Percentiles rank a stretch among this genome's conserved stretches.
Conservation (phyloP, 2,888 invertebrate genomes). For the Cetonia aurata region DNA sequence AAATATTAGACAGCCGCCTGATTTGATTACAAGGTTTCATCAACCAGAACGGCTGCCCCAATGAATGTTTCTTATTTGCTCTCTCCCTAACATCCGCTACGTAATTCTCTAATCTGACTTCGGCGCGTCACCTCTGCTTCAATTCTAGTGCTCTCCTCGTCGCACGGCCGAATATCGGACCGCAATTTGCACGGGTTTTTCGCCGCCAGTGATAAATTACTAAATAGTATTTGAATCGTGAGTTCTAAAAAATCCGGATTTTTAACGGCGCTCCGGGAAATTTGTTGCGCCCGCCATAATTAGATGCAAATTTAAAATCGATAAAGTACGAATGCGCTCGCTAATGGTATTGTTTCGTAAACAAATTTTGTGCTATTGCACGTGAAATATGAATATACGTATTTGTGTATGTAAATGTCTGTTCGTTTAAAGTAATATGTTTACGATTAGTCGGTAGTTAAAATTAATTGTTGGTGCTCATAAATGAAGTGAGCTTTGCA, state of each 20-base stretch:
- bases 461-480: neutral
- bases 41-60: conserved; percentile 5
- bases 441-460: neutral
- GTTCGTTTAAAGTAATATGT: neutral
- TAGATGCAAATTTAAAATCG: conserved; percentile 38
- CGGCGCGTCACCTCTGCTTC: conserved; percentile 18
- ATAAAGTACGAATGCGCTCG: conserved; percentile 19
- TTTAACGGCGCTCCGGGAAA: conserved; percentile 13
- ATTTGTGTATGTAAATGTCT: neutral
- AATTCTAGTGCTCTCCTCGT: neutral
- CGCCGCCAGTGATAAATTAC: conserved; percentile 30
- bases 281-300: conserved; percentile 15
- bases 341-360: conserved; percentile 18
- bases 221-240: conserved; percentile 22
- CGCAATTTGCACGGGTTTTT: conserved; percentile 14
- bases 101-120: conserved; percentile 34
- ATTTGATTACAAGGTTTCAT: conserved; percentile 20
- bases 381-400: conserved; percentile 3
- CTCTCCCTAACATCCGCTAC: neutral
- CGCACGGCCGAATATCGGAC: conserved; percentile 11
- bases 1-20: conserved; percentile 6
- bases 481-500: neutral
- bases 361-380: conserved; percentile 18
- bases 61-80: conserved; percentile 20
- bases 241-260: conserved; percentile 6